These are phyloP conservation scores for Astreopora myriophthalma DNA, from an alignment of 64 coral and sea anemone genomes.

Conservation along the genomic window DNA sequence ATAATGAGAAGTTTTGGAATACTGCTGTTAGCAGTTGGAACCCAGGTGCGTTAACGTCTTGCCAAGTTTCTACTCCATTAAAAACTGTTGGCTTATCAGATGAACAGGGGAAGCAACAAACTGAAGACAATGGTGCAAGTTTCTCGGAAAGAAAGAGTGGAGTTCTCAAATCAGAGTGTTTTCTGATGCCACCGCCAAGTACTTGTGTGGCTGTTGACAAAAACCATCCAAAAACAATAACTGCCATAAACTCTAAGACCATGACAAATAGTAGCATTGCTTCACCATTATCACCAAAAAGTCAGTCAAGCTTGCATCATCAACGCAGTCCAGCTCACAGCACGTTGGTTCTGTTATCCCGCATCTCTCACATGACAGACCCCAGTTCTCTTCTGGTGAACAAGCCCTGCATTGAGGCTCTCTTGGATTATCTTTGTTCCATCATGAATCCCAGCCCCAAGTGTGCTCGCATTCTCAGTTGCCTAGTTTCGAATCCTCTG, in stretches of 20 bases:
- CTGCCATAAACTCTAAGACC: background rate
- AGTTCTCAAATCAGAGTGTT: background rate
- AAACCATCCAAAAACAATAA: background rate
- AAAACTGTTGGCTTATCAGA: background rate
- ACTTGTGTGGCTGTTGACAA: background rate
- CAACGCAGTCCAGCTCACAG: constrained; percentile 68
- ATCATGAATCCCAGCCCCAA: constrained; percentile 70
- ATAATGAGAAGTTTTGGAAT: background rate
- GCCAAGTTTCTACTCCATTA: background rate
- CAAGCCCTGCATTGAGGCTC: constrained; percentile 67
- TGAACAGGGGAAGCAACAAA: background rate
- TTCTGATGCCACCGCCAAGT: background rate
- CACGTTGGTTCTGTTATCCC: constrained; percentile 64
- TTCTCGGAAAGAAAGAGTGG: background rate
- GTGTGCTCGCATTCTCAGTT: constrained; percentile 68
- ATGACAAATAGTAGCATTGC: background rate
- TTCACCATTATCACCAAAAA: constrained; percentile 1
- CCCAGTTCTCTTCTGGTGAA: constrained; percentile 62
- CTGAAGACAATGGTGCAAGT: background rate
- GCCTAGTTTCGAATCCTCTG: constrained; percentile 42
- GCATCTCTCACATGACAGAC: constrained; percentile 88
- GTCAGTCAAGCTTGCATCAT: background rate
- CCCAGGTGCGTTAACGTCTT: background rate
- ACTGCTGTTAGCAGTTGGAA: background rate
- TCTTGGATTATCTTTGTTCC: constrained; percentile 75